A percentile compares a stretch with the other conserved stretches of the same genome.
Conservation (phyloP, 2,888 invertebrate genomes). For the Tanytarsus gracilentus region DNA sequence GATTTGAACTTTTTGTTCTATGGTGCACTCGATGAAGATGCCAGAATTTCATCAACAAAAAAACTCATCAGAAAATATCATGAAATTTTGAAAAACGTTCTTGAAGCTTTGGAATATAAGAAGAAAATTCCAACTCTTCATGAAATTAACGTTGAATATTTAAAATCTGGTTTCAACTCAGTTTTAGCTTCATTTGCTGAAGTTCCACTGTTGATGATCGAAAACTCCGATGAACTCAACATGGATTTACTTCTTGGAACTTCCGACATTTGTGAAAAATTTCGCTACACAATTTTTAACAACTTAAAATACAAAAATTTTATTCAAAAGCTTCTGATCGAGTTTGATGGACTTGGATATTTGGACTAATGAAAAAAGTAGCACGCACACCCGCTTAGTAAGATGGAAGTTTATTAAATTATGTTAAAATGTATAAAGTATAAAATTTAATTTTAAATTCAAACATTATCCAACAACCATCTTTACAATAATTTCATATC, state of each 20-base stretch:
- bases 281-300: constrained; percentile 39
- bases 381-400: background rate
- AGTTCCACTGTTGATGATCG: constrained; percentile 40
- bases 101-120: constrained; percentile 37
- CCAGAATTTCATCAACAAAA: constrained; percentile 39
- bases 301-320: constrained; percentile 40
- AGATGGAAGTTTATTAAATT: too few relatives aligned
- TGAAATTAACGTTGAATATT: constrained; percentile 39
- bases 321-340: constrained; percentile 39
- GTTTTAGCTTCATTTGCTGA: constrained; percentile 41
- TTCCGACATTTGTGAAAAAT: constrained; percentile 37
- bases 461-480: too few relatives aligned
- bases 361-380: constrained; percentile 34
- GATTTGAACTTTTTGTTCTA: constrained; percentile 41
- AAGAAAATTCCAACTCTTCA: constrained; percentile 39
- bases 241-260: constrained; percentile 30
- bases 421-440: too few relatives aligned
- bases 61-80: constrained; percentile 40
- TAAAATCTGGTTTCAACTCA: constrained; percentile 40
- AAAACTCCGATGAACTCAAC: constrained; percentile 31
- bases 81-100: constrained; percentile 36
- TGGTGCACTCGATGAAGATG: constrained; percentile 40
- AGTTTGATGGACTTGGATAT: constrained; percentile 41
- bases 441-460: too few relatives aligned
- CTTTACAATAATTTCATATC: too few relatives aligned